phyloP scores from a whole-genome alignment of 2,888 invertebrate genomes.

The Eilema sororculum region DNA sequence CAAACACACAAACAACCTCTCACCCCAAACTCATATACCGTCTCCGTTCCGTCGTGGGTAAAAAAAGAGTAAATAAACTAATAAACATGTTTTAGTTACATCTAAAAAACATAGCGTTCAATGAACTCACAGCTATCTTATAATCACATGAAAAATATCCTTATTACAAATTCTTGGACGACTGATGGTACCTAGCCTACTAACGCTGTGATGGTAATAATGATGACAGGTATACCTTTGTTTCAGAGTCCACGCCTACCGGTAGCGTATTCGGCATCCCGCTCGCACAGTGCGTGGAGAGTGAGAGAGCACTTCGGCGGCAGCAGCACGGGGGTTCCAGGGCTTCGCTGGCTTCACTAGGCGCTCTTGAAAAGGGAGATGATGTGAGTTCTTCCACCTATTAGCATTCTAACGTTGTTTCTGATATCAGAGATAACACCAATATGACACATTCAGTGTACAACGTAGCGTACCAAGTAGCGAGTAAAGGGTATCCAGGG shows the following conservation, averaged over 20 bases:
- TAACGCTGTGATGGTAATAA: not conserved
- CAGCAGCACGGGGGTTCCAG: constrained; percentile 88
- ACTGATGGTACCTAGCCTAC: not conserved
- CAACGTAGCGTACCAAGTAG: too few species aligned
- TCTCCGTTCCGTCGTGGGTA: too few species aligned
- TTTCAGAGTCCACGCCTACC: constrained; percentile 65
- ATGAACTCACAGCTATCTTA: too few species aligned
- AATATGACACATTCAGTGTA: too few species aligned
- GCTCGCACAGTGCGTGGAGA: constrained; percentile 93
- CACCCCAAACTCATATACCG: too few species aligned
- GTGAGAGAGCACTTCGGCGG: constrained; percentile 88
- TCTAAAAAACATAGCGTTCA: too few species aligned
- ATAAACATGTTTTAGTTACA: too few species aligned
- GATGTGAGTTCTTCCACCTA: constrained; percentile 80
- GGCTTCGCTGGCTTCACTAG: constrained; percentile 91
- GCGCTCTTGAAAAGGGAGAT: constrained; percentile 81
- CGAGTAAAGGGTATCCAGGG: too few species aligned
- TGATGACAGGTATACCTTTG: constrained; percentile 12
- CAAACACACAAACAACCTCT: too few species aligned
- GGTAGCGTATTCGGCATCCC: constrained; percentile 95
- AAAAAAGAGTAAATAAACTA: too few species aligned
- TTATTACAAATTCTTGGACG: too few species aligned
- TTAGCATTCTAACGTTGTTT: not conserved
- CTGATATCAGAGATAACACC: not conserved
- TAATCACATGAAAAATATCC: too few species aligned